These are phyloP conservation scores for Tachycineta bicolor DNA, from an alignment of 2,113 vertebrate genomes.

Conservation along the genomic window DNA sequence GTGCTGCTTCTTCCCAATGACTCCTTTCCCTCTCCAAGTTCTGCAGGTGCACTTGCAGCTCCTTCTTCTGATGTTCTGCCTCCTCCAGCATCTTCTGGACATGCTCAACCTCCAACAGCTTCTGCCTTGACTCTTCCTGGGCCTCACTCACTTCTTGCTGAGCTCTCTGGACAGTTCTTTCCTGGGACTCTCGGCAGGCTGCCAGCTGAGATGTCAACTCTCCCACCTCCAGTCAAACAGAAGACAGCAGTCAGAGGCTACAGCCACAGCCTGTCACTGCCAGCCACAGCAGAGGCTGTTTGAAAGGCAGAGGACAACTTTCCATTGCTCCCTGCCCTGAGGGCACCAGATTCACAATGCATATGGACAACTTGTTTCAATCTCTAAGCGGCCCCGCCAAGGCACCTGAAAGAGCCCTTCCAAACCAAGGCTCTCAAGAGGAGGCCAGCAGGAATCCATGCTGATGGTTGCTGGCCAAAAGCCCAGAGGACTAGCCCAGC, in stretches of 20 bases:
- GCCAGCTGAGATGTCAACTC: constrained; percentile 50
- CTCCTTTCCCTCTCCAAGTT: neutral
- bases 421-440: too few species aligned
- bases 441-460: too few species aligned
- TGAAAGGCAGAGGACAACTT: neutral
- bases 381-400: too few species aligned
- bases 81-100: constrained; percentile 7
- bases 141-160: constrained; percentile 56
- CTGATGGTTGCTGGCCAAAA: neutral
- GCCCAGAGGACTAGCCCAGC: neutral
- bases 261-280: neutral
- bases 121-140: constrained; percentile 14
- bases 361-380: neutral
- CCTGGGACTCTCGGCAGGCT: constrained; percentile 37
- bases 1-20: neutral
- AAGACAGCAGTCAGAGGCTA: neutral
- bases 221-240: constrained; percentile 24
- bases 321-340: neutral
- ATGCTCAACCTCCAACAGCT: neutral
- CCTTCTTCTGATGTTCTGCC: neutral
- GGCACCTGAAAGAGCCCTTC: too few species aligned
- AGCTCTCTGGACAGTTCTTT: neutral
- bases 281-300: neutral
- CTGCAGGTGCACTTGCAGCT: neutral
- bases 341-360: neutral